phyloP scores from a whole-genome alignment of 2,888 invertebrate species.

The Heliconius ethilla region DNA sequence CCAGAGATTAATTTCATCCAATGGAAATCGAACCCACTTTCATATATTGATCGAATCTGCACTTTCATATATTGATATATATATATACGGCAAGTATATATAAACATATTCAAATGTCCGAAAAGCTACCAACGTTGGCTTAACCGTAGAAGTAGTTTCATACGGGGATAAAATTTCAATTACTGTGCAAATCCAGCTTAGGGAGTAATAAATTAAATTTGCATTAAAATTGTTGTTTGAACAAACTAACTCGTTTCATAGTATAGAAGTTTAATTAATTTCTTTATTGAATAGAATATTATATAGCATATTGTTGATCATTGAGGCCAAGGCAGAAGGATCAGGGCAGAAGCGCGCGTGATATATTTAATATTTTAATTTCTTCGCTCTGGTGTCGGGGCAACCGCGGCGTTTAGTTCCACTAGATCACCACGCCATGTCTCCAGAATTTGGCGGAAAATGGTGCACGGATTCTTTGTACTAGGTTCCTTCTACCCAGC shows the following conservation, averaged over 20 bases:
- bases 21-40: too few species aligned
- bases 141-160: constrained; percentile 28
- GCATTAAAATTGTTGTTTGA: constrained; percentile 32
- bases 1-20: too few species aligned
- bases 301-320: background rate
- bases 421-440: too few species aligned
- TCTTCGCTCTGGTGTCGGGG: too few species aligned
- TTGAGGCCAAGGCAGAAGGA: too few species aligned
- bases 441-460: too few species aligned
- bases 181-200: constrained; percentile 36
- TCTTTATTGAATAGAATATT: constrained; percentile 13
- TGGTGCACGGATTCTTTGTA: too few species aligned
- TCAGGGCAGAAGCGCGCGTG: too few species aligned
- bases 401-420: too few species aligned
- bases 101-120: background rate
- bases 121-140: constrained; percentile 19
- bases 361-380: too few species aligned
- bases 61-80: background rate
- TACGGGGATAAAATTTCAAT: constrained; percentile 39
- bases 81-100: background rate
- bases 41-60: too few species aligned
- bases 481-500: too few species aligned
- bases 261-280: constrained; percentile 24
- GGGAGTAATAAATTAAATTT: constrained; percentile 31
- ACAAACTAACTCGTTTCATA: constrained; percentile 22